Percentiles rank a stretch among this genome's conserved stretches.
Conservation (phyloP, 2,888 invertebrate genomes). For the Drosophila acutilabella region DNA sequence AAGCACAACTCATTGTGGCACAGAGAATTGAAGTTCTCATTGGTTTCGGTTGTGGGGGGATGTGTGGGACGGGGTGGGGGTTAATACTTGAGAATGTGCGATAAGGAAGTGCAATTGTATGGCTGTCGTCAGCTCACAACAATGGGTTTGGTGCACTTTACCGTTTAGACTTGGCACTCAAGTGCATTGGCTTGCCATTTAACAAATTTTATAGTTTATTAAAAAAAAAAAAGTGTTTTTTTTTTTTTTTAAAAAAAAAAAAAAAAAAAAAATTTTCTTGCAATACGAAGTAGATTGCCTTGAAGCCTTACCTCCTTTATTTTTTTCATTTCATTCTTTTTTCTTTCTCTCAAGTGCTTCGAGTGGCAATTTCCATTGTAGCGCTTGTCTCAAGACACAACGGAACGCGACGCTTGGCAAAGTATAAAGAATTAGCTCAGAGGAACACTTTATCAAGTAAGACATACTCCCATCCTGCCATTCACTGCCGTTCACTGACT, state of each 20-base stretch:
- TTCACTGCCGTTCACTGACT: neutral
- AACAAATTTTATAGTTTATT: too few relatives aligned
- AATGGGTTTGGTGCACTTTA: constrained; percentile 63
- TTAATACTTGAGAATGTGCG: constrained; percentile 54
- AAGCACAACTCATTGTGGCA: constrained; percentile 69
- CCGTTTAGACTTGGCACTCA: constrained; percentile 60
- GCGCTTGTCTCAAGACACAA: constrained; percentile 46
- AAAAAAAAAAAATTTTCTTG: too few relatives aligned
- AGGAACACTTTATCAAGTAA: constrained; percentile 48
- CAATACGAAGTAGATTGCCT: constrained; percentile 38
- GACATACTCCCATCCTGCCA: constrained; percentile 11
- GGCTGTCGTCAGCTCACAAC: constrained; percentile 64
- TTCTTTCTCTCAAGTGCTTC: constrained; percentile 37
- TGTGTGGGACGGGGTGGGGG: neutral
- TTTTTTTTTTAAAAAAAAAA: too few relatives aligned
- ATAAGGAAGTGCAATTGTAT: constrained; percentile 75
- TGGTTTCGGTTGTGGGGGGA: constrained; percentile 19
- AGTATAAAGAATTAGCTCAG: constrained; percentile 48
- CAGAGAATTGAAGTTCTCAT: constrained; percentile 72
- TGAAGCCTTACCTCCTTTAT: constrained; percentile 12
- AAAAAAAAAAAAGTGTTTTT: too few relatives aligned
- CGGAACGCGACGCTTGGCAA: constrained; percentile 21
- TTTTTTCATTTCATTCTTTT: neutral
- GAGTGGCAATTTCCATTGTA: constrained; percentile 67
- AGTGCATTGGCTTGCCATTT: constrained; percentile 67